Conservation (phyloP, 2,888 invertebrate species). For the Platypus cylindrus region DNA sequence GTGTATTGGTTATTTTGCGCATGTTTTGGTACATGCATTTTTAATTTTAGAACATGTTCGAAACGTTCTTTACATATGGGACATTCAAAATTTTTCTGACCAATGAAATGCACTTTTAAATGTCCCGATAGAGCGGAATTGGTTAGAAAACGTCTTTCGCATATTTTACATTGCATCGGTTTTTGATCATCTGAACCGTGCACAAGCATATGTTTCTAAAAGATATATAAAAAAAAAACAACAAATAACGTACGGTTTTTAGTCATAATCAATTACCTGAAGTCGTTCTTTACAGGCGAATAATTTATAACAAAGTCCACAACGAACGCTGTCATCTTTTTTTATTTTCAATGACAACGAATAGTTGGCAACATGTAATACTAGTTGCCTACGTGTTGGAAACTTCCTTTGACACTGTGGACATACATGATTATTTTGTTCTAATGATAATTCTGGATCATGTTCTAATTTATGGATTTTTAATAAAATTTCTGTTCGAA, state of each 20-base stretch:
- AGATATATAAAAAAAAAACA: conserved; percentile 12
- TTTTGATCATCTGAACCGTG: conserved; percentile 58
- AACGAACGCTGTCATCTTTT: conserved; percentile 38
- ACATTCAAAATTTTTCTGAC: conserved; percentile 55
- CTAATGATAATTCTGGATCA: conserved; percentile 23
- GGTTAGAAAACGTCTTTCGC: conserved; percentile 55
- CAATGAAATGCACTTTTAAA: conserved; percentile 51
- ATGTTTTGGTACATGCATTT: conserved; percentile 54
- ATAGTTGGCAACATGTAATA: conserved; percentile 25
- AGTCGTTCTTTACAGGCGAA: conserved; percentile 50
- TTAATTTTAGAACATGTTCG: conserved; percentile 49
- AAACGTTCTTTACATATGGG: conserved; percentile 59
- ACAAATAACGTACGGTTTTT: neutral
- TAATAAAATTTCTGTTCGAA: conserved; percentile 24
- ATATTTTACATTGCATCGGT: conserved; percentile 52
- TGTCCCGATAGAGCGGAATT: conserved; percentile 61
- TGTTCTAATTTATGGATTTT: conserved; percentile 27
- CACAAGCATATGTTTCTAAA: conserved; percentile 48
- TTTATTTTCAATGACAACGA: conserved; percentile 17
- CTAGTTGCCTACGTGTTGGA: conserved; percentile 25
- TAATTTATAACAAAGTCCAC: conserved; percentile 51
- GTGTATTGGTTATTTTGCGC: conserved; percentile 49
- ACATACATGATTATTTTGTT: conserved; percentile 25
- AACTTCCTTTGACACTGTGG: conserved; percentile 27
- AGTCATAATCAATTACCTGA: conserved; percentile 31